Conservation (phyloP, 2,113 vertebrate genomes). For the Cyanocitta stelleri region DNA sequence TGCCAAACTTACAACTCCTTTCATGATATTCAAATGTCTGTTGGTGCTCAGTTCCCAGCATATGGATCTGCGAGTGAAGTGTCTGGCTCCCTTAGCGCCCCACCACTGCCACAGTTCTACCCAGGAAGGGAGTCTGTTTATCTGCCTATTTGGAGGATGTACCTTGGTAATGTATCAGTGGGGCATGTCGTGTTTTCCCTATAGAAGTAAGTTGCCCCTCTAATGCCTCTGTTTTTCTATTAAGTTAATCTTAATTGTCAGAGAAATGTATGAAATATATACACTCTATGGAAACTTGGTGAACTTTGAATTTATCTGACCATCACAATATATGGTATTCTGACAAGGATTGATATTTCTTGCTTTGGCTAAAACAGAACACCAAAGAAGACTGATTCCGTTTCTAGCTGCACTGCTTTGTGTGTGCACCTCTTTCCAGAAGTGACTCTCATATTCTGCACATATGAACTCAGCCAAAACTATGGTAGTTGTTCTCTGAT, state of each 20-base stretch:
- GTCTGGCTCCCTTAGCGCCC: neutral
- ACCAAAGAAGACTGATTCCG: neutral
- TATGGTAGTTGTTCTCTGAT: neutral
- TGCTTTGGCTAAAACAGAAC: neutral
- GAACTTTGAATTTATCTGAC: neutral
- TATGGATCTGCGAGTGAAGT: neutral
- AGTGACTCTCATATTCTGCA: accelerated
- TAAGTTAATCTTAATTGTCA: neutral
- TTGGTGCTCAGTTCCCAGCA: neutral
- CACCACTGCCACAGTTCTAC: neutral
- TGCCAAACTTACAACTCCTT: constrained; percentile 44
- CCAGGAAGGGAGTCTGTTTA: neutral
- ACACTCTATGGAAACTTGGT: neutral
- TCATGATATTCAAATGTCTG: neutral
- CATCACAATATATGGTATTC: neutral
- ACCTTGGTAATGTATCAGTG: neutral
- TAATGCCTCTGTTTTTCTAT: neutral
- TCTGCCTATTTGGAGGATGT: neutral
- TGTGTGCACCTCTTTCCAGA: neutral
- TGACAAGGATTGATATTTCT: neutral
- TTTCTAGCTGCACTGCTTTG: accelerated
- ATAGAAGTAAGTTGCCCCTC: neutral
- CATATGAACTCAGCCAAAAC: accelerated
- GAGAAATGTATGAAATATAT: neutral
- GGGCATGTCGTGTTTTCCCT: neutral